Evolutionary conservation across 2,113 vertebrate genomes (phyloP).

Genomic region (Heterochromis multidens): DNA sequence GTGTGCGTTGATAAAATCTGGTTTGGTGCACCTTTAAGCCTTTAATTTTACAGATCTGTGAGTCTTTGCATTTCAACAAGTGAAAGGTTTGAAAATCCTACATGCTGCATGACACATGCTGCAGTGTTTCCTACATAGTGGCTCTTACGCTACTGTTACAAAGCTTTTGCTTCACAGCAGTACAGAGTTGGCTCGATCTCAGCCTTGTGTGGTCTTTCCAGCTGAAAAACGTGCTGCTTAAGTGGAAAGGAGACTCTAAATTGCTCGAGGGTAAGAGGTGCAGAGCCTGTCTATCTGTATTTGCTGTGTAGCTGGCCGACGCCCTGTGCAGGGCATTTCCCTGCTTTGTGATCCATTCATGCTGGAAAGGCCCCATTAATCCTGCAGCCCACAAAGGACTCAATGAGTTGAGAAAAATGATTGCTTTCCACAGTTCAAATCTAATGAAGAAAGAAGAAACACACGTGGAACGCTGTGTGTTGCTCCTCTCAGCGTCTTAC

Average conservation of each 20-base stretch:
- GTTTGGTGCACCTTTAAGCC: background rate
- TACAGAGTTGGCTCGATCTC: constrained; percentile 7
- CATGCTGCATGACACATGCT: background rate
- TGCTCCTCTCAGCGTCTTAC: constrained; percentile 29
- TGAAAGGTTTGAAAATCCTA: background rate
- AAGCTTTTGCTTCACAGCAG: constrained; percentile 1
- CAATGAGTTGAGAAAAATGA: background rate
- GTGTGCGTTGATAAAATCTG: background rate
- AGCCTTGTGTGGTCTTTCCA: constrained; percentile 16
- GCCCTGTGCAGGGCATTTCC: background rate
- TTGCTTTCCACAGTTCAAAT: constrained; percentile 22
- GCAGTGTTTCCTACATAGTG: constrained; percentile 7
- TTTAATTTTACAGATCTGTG: background rate
- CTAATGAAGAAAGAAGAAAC: constrained; percentile 1
- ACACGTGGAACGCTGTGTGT: constrained; percentile 6
- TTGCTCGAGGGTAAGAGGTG: background rate
- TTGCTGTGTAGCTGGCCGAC: background rate
- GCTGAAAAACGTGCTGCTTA: constrained; percentile 14
- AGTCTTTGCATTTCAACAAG: background rate
- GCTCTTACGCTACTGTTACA: background rate
- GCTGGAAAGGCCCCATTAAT: background rate
- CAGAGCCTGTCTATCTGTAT: background rate
- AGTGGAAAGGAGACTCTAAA: constrained; percentile 12
- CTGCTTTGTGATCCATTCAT: constrained; percentile 1
- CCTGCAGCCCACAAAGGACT: background rate